phyloP scores from a whole-genome alignment of 2,113 vertebrate genomes.

The Mustelus asterias region DNA sequence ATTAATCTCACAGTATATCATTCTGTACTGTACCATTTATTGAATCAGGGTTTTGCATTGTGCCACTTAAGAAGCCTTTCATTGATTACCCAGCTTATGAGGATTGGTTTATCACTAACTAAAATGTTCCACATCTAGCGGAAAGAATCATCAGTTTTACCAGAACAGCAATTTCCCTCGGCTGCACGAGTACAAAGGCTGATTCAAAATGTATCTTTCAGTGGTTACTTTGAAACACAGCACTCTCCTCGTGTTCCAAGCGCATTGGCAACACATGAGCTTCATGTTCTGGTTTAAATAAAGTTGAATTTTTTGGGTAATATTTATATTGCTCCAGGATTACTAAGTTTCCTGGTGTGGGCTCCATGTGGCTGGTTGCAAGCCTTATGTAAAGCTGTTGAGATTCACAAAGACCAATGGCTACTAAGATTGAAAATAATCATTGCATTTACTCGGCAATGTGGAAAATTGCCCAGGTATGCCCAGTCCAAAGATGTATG shows the following conservation, averaged over 20 bases:
- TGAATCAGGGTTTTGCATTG: constrained; percentile 13
- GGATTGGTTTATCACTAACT: constrained; percentile 33
- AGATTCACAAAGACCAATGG: background rate
- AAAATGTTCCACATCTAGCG: constrained; percentile 27
- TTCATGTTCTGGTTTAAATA: background rate
- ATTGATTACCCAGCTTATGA: constrained; percentile 34
- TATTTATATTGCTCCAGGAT: background rate
- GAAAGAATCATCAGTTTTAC: constrained; percentile 27
- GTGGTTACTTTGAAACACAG: background rate
- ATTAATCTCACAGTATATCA: constrained; percentile 21
- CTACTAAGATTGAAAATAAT: background rate
- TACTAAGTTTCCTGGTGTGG: background rate
- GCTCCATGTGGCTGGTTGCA: background rate
- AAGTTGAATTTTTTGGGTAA: background rate
- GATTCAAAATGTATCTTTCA: background rate
- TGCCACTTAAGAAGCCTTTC: constrained; percentile 33
- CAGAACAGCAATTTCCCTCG: constrained; percentile 25
- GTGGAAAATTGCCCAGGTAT: no score
- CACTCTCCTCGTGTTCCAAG: no score
- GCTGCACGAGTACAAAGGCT: background rate
- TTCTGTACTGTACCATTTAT: background rate
- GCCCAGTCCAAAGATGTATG: no score
- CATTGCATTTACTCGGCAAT: no score
- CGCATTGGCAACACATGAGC: background rate
- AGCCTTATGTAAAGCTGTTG: background rate